Evolutionary conservation across 2,888 invertebrate species (phyloP), one percentile per base, ranked within the genome.

Genomic region (Icerya purchasi): DNA sequence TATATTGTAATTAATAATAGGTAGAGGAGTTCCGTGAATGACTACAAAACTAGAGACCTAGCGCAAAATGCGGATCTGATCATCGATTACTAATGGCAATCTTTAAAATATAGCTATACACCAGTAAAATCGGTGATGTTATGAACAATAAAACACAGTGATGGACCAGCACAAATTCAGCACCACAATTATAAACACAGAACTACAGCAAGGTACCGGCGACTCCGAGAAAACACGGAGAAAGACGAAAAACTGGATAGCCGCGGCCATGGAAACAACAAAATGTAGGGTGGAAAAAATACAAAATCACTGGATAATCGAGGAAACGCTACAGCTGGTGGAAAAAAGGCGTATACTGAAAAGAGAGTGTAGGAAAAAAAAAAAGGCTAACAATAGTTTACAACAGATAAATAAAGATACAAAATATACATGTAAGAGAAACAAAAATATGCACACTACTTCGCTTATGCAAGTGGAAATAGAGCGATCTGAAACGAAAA

Each of bases 241-340:
- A 36, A 36, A 36, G 36, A 36, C 36, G 36, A 36, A 64, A 36
- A 14, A 36, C 36, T 36, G 36, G 36, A 14, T 36, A 36, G 14
- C 36, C 36, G 14, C 36, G 36, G 36, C 14, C 36, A 36, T 36
- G 36, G 36, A 36, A 36, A 36, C 36, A 36, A 36, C 36, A 36
- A 36, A 36, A 36, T 36, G 36, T 36, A 8, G 14, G 14, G 36
- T 8, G n/a, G 63, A 51, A 18, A 59, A 3, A 53, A 23, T 21
- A 57, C 51, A 19, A n/a, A 5, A 21, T 24, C 24, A 53, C 24
- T 51, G 61, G 56, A 53, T 53, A 60, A 53, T 21, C 3, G 57
- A 8, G 56, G 22, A 19, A 52, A 36, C 36, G 36, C 14, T 36
- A 14, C 8, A 36, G 36, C 14, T 36, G 14, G 36, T 36, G 14